A percentile compares a stretch with the other conserved stretches of the same genome.
Conservation (phyloP, 2,797 vertebrate species). For the Dallia pectoralis region DNA sequence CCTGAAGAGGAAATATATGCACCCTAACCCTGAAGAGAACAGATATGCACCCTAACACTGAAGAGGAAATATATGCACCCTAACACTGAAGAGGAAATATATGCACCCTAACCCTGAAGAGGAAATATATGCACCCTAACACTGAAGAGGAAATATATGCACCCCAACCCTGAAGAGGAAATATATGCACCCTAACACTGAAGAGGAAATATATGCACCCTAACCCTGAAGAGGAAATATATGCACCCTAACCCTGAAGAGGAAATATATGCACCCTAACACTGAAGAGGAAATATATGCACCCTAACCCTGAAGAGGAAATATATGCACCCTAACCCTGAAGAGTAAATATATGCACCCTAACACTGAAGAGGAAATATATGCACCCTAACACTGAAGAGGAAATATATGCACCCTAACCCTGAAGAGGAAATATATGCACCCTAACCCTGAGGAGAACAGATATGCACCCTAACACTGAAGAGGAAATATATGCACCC, state of each 20-base stretch:
- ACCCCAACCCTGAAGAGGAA: background rate
- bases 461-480: background rate
- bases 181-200: background rate
- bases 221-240: background rate
- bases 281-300: background rate
- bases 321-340: background rate
- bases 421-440: background rate
- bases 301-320: background rate
- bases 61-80: background rate
- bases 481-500: background rate
- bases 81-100: background rate
- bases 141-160: background rate
- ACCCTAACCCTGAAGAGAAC: background rate
- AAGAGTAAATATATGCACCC: background rate
- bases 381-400: background rate
- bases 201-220: background rate
- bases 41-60: background rate
- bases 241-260: background rate
- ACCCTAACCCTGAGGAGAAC: background rate
- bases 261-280: background rate
- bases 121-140: background rate
- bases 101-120: background rate
- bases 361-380: background rate
- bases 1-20: background rate
- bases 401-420: background rate